Base-by-base conservation (phyloP, 2,113 vertebrate genomes). In the Ia io region DNA sequence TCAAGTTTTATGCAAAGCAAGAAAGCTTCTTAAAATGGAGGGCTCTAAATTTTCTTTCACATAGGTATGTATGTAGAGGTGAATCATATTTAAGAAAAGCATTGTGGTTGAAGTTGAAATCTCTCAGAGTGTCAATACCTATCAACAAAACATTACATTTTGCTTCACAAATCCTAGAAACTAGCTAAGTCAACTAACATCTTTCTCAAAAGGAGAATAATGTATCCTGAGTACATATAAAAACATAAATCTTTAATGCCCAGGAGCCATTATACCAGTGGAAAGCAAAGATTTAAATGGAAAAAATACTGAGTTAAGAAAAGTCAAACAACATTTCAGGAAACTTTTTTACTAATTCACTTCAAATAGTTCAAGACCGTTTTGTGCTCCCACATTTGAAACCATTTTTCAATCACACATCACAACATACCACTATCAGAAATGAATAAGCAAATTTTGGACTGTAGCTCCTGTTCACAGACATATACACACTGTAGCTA, bases 11-110 rank as follows among this genome's bases (percentile, higher is more conserved):
- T 97, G 98, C 97, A 98, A 98, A 98, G 97, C 96, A 98, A 98
- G 97, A 98, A 98, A 97, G 97, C 97, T 98, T 98, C 94, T 97
- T 92, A 95, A 97, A 97, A 97, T 92, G 97, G 97, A 98, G 98
- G 98, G 98, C 98, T 98, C 98, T 98, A 98, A 98, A 98, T 98
- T 98, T 98, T 98, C 98, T 98, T 98, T 98, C 77, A 95, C 32
- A 93, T 5, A 96, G 61, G 76, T 74, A 96, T 32, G 97, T 95
- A 97, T 96, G 88, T 94, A 84, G 95, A 98, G 70, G 95, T 94
- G 42, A 90, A 49, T 73, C 11, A 90, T 88, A 63, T 87, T 97
- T 95, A 96, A 94, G 80, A 88, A 88, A 84, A 91, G 95, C 76
- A 22, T 1, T 94, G 12, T 0, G 79, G 30, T 12, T 65, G 16